Evolutionary conservation across 1,140 invertebrate species (phyloP).

Genomic region (Atta colombica): DNA sequence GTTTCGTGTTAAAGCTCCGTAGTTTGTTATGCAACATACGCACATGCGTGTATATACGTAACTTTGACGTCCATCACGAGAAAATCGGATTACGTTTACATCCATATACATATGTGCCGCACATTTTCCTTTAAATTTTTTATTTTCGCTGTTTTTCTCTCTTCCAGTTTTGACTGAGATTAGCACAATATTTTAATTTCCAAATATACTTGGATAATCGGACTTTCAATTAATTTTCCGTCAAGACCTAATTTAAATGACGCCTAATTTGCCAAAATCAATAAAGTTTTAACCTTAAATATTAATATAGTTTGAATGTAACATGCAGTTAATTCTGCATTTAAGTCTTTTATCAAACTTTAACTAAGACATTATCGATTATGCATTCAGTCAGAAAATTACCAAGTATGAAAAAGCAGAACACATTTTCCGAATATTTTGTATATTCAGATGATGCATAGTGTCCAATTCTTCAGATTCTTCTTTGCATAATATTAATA

Average conservation of each 20-base stretch:
- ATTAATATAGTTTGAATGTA: constrained; percentile 29
- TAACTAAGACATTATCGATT: background rate
- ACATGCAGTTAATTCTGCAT: background rate
- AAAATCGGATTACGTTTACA: constrained; percentile 30
- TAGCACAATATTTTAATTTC: background rate
- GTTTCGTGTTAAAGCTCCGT: background rate
- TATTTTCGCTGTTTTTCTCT: background rate
- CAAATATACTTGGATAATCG: background rate
- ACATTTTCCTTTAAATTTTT: background rate
- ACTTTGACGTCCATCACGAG: background rate
- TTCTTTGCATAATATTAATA: background rate
- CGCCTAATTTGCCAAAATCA: background rate
- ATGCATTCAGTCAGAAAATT: constrained; percentile 11
- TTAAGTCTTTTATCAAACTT: background rate
- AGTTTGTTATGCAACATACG: constrained; percentile 24
- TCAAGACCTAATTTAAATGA: background rate
- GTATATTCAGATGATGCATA: background rate
- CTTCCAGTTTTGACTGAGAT: background rate
- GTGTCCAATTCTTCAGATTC: background rate
- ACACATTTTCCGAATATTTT: constrained; percentile 8
- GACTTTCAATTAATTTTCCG: constrained; percentile 6
- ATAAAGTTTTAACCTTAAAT: background rate
- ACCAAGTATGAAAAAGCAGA: background rate
- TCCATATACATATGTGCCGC: background rate
- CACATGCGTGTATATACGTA: background rate